Conservation (phyloP, 1,140 invertebrate genomes). For the Delia radicum region DNA sequence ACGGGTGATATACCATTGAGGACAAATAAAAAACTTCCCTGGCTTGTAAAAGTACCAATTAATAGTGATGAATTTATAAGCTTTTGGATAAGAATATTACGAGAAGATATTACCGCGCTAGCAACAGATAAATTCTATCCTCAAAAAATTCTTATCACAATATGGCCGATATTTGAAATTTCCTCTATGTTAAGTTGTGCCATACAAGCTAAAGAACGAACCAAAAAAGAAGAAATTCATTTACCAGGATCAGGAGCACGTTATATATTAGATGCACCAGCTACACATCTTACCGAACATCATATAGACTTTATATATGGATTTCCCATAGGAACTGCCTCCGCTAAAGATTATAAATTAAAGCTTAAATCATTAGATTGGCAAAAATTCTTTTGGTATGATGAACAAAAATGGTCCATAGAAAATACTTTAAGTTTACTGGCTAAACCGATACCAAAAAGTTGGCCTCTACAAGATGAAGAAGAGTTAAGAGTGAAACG, state of each 20-base stretch:
- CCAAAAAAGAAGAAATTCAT: slow-evolving; percentile 31
- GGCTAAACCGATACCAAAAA: slow-evolving; percentile 25
- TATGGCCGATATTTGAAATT: slow-evolving; percentile 76
- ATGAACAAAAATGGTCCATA: slow-evolving; percentile 40
- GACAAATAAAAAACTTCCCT: slow-evolving; percentile 64
- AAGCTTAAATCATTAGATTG: slow-evolving; percentile 45
- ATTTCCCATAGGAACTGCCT: not conserved
- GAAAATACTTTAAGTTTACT: slow-evolving; percentile 36
- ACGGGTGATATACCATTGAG: slow-evolving; percentile 73
- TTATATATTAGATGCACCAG: slow-evolving; percentile 36
- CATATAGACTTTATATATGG: slow-evolving; percentile 29
- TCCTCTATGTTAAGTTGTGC: slow-evolving; percentile 67
- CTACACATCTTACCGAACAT: slow-evolving; percentile 48
- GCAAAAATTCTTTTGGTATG: slow-evolving; percentile 49
- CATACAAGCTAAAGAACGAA: slow-evolving; percentile 35
- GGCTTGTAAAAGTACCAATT: slow-evolving; percentile 71
- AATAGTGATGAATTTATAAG: slow-evolving; percentile 66
- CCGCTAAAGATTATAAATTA: slow-evolving; percentile 21
- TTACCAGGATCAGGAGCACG: slow-evolving; percentile 31
- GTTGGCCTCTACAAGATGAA: slow-evolving; percentile 41
- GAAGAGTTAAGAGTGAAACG: slow-evolving; percentile 42
- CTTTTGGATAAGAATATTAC: slow-evolving; percentile 68
- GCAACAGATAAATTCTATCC: slow-evolving; percentile 38
- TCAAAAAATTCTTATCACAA: slow-evolving; percentile 60
- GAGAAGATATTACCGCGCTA: slow-evolving; percentile 59